Evolutionary conservation across 23 tunicate genomes (phyloP).

Genomic region (Ciona savignyi): DNA sequence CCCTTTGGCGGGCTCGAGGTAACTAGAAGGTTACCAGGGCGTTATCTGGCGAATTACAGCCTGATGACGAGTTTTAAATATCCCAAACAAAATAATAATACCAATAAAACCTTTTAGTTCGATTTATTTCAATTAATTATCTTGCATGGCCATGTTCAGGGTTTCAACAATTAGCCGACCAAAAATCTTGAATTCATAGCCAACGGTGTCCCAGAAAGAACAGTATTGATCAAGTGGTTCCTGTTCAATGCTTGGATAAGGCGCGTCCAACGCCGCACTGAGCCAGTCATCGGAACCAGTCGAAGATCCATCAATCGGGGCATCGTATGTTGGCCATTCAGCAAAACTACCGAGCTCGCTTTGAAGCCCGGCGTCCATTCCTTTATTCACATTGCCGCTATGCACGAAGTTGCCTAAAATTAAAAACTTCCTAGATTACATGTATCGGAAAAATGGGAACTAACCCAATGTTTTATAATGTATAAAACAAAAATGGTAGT

Average conservation of each 20-base stretch:
- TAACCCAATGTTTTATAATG: no score
- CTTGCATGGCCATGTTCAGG: constrained; percentile 5
- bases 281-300: constrained; percentile 29
- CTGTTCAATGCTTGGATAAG: constrained; percentile 36
- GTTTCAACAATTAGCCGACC: constrained; percentile 25
- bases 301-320: constrained; percentile 1
- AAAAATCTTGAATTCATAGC: constrained; percentile 53
- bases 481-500: no score
- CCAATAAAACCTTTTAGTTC: no score
- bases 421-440: no score
- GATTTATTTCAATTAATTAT: no score
- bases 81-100: no score
- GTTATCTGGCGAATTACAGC: no score
- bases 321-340: constrained; percentile 34
- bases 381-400: constrained; percentile 55
- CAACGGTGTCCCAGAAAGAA: constrained; percentile 49
- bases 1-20: no score
- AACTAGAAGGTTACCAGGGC: no score
- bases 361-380: constrained; percentile 11
- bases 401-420: constrained; percentile 54
- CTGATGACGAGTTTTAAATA: no score
- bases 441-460: no score
- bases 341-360: constrained; percentile 14
- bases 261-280: constrained; percentile 29
- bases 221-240: constrained; percentile 48